Percentiles rank a stretch among this genome's conserved stretches.
phyloP scores from a whole-genome alignment of 2,888 invertebrate genomes.

The Platycheirus rosarum region DNA sequence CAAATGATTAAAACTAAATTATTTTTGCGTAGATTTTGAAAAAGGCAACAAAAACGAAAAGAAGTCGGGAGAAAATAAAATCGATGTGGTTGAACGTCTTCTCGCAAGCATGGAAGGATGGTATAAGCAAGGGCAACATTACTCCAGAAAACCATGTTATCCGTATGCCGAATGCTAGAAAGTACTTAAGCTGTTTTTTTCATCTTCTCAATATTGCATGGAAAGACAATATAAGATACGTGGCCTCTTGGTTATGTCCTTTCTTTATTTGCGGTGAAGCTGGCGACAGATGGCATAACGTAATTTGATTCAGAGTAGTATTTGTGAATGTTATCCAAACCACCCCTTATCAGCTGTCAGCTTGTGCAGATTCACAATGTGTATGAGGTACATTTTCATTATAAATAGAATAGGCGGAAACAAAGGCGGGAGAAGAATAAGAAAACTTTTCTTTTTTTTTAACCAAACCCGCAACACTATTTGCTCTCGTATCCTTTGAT shows the following conservation, averaged over 20 bases:
- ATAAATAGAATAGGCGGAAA: conserved; percentile 14
- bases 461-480: conserved; percentile 32
- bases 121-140: conserved; percentile 12
- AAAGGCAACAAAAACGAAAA: conserved; percentile 35
- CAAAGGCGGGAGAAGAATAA: conserved; percentile 1
- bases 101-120: conserved; percentile 16
- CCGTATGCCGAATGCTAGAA: conserved; percentile 62
- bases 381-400: conserved; percentile 56
- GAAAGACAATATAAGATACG: conserved; percentile 70
- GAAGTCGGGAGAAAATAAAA: conserved; percentile 46
- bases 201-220: conserved; percentile 62
- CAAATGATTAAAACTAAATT: conserved; percentile 70
- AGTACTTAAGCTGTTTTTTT: conserved; percentile 56
- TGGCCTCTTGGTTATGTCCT: conserved; percentile 69
- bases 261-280: conserved; percentile 72
- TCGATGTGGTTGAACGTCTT: conserved; percentile 66
- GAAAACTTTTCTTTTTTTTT: conserved; percentile 5
- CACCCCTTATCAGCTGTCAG: conserved; percentile 36
- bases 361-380: conserved; percentile 18
- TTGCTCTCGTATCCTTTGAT: conserved; percentile 37
- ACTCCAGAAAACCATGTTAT: conserved; percentile 32
- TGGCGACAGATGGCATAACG: conserved; percentile 72
- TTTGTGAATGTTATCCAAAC: conserved; percentile 35
- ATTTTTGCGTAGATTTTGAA: conserved; percentile 46
- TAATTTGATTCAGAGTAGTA: conserved; percentile 69